Base-by-base conservation (phyloP, 2,888 invertebrate species). In the Elegia similella region DNA sequence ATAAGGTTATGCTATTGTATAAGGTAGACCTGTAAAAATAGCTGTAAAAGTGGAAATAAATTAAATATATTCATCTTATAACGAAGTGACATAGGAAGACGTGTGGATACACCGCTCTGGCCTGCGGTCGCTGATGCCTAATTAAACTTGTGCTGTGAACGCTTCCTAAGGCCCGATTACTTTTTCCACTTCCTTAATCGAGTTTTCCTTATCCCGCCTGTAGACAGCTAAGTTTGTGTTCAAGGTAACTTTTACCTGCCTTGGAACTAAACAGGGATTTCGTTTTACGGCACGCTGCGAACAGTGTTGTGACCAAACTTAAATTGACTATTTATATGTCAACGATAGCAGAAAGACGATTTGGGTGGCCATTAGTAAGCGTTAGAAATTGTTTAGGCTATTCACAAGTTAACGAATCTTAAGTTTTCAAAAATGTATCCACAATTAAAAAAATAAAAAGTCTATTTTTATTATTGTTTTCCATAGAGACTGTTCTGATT, bases 201-300 rank as follows among this genome's bases (percentile, higher is more conserved):
- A 85, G 81, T 84, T 87, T 83, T 66, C 74, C 75, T 82, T 82
- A 82, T 82, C 80, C 80, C 68, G 85, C 84, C 85, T 83, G 82
- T 78, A 83, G 81, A 82, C 82, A 78, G 83, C 82, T 73, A 84
- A 86, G 81, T 87, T 86, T 80, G 84, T 81, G 80, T 75, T 70
- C 75, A 72, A 76, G 81, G 80, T 79, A 84, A 82, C 79, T 85
- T 85, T 83, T 82, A 80, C 84, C 78, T 79, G 64, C 69, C 7
- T 38, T 38, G 38, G n/a, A 38, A 38, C 75, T 79, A 79, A 84
- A 83, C 79, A 83, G 81, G 80, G 75, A 76, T 81, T 80, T 78
- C 76, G 76, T 78, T 84, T 82, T 79, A 80, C 78, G 67, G 71
- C 65, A 65, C 69, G 62, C 67, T 62, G 62, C 63, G 66, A 68